A percentile compares a stretch with the other conserved stretches of the same genome.
Evolutionary conservation across 2,113 vertebrate genomes (phyloP).

Genomic region (Bubo bubo): DNA sequence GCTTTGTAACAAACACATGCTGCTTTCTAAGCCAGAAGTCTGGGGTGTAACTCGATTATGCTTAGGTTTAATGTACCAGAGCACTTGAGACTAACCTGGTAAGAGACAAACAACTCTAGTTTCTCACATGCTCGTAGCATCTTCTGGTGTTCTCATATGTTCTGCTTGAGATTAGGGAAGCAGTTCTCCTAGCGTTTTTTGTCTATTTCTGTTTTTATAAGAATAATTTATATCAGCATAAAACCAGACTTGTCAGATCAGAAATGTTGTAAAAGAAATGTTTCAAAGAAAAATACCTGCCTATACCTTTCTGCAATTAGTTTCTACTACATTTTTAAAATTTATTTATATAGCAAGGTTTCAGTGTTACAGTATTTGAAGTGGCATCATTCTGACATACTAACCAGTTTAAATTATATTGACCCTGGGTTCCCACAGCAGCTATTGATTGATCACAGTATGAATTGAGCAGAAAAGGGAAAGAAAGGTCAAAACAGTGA

Average conservation of each 20-base stretch:
- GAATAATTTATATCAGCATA: neutral
- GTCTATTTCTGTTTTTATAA: neutral
- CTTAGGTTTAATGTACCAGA: neutral
- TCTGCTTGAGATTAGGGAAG: neutral
- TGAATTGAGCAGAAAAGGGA: slow-evolving; percentile 8
- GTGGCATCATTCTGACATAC: slow-evolving; percentile 14
- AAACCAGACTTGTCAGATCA: neutral
- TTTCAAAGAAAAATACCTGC: neutral
- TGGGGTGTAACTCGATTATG: neutral
- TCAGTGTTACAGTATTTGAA: neutral
- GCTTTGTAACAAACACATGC: neutral
- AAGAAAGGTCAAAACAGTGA: slow-evolving; percentile 40
- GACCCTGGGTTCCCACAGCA: slow-evolving; percentile 13
- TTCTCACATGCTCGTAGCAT: rapidly evolving
- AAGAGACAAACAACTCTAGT: neutral
- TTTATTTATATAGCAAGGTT: neutral
- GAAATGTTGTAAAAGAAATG: neutral
- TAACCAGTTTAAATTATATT: slow-evolving; percentile 44
- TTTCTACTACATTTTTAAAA: neutral
- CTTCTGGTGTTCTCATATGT: neutral
- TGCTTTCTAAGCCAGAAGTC: neutral
- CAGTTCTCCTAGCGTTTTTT: neutral
- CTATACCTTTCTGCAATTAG: neutral
- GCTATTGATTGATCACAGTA: slow-evolving; percentile 45
- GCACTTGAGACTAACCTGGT: neutral